Base-by-base conservation (phyloP, 2,888 invertebrate species). In the Lochmaea capreae region DNA sequence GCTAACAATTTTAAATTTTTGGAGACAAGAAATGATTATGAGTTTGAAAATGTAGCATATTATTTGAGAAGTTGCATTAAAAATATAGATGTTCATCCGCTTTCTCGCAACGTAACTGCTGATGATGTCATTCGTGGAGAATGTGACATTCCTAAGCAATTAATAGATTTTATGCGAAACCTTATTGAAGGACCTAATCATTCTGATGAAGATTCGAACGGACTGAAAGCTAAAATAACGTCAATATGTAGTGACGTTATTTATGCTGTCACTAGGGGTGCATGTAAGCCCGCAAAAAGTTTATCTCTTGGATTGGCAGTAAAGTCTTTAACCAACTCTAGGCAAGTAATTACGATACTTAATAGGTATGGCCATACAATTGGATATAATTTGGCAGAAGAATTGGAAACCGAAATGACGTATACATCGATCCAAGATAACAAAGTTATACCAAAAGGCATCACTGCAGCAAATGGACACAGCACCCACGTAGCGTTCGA, bases 331-430 rank as follows among this genome's bases (percentile, higher is more conserved):
- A 83, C 82, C 18, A 82, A 78, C 71, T 78, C 77, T 58, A 46
- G 79, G 67, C 76, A 83, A 81, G 79, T 80, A 0, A 33, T 82
- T 0, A 79, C 79, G 9, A 81, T 84, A 61, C 65, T 83, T 3
- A 83, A 83, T 74, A 82, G 77, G 69, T 83, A 80, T 74, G 84
- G 82, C 0, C 84, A 84, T 79, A 79, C 78, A 18, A 78, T 79
- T 72, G 80, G 67, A 82, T 79, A 81, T 79, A 42, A 78, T 78
- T 69, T 81, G 57, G 78, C 79, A 57, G 82, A 84, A 81, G 84
- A 84, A 79, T 67, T 85, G 18, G 84, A 82, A 81, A 81, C 81
- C 6, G 80, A 81, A 73, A 73, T 78, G 72, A 79, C 81, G 3
- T 80, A 78, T 61, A 49, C 58, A 22, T 65, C 78, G 18, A n/a